Percentiles rank a stretch among this genome's conserved stretches.
Evolutionary conservation across 2,113 vertebrate genomes (phyloP).

Genomic region (Vireo altiloquus): DNA sequence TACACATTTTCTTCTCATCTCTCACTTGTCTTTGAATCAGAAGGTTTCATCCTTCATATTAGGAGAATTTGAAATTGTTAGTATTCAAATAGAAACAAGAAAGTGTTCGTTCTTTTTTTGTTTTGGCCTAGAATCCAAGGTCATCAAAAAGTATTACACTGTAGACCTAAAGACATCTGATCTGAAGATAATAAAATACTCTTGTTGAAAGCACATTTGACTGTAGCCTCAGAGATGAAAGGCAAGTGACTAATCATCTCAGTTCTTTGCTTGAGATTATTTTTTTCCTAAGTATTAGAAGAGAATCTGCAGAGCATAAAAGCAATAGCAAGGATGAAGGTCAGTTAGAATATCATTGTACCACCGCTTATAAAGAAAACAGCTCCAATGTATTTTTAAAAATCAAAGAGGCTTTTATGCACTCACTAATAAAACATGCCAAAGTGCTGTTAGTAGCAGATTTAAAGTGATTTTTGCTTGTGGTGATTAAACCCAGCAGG

Average conservation of each 20-base stretch:
- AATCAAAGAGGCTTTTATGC: slow-evolving; percentile 55
- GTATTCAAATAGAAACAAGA: background rate
- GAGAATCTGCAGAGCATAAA: slow-evolving; percentile 13
- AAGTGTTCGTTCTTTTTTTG: fast-evolving
- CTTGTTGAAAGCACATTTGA: background rate
- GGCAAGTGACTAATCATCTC: slow-evolving; percentile 11
- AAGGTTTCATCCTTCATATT: background rate
- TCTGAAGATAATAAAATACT: background rate
- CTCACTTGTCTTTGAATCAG: background rate
- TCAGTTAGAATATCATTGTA: slow-evolving; percentile 51
- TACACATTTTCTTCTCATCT: background rate
- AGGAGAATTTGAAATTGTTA: background rate
- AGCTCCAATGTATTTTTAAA: slow-evolving; percentile 49
- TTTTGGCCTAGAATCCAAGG: background rate
- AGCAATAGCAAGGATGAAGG: slow-evolving; percentile 41
- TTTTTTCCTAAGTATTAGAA: slow-evolving; percentile 19
- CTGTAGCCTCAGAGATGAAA: slow-evolving; percentile 12
- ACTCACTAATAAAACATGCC: slow-evolving; percentile 41
- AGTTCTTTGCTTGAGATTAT: background rate
- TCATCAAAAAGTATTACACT: background rate
- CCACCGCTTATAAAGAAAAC: slow-evolving; percentile 24
- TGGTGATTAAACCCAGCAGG: slow-evolving; percentile 56
- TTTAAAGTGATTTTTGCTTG: slow-evolving; percentile 55
- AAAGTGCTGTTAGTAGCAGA: slow-evolving; percentile 40
- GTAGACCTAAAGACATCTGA: background rate